phyloP scores from a whole-genome alignment of 2,888 invertebrate species.

The Rhamphomyia laevipes region DNA sequence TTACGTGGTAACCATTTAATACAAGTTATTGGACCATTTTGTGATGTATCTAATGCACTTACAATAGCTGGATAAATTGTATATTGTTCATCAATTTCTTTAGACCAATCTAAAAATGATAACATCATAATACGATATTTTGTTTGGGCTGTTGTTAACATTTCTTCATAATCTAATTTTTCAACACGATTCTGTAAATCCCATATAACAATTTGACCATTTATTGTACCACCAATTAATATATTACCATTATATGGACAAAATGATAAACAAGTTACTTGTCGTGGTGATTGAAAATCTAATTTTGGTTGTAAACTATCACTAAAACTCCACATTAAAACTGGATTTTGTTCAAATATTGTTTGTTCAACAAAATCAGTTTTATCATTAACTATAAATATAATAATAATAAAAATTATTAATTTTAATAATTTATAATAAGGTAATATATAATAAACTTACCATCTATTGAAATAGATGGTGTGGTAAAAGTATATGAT shows the following conservation, averaged over 20 bases:
- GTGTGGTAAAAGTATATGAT: slow-evolving; percentile 49
- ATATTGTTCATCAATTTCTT: slow-evolving; percentile 45
- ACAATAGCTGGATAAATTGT: slow-evolving; percentile 48
- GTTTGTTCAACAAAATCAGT: slow-evolving; percentile 43
- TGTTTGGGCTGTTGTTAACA: slow-evolving; percentile 49
- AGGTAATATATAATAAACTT: not conserved
- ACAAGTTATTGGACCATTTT: slow-evolving; percentile 48
- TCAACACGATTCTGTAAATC: slow-evolving; percentile 52
- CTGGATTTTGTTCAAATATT: slow-evolving; percentile 50
- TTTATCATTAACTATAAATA: slow-evolving; percentile 19
- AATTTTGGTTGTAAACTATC: slow-evolving; percentile 59
- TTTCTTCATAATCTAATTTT: slow-evolving; percentile 48
- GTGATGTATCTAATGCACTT: slow-evolving; percentile 50
- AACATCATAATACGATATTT: slow-evolving; percentile 49
- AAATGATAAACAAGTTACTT: slow-evolving; percentile 52
- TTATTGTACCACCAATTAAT: slow-evolving; percentile 57
- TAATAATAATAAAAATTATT: not conserved
- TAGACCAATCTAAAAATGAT: slow-evolving; percentile 57
- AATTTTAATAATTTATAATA: no score
- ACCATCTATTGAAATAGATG: not conserved
- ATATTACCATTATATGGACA: slow-evolving; percentile 58
- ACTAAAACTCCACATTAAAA: slow-evolving; percentile 62
- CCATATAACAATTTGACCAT: slow-evolving; percentile 62
- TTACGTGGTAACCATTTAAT: slow-evolving; percentile 59
- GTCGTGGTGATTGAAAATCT: slow-evolving; percentile 52